Conservation (phyloP, 2,113 vertebrate genomes). For the Natator depressus region DNA sequence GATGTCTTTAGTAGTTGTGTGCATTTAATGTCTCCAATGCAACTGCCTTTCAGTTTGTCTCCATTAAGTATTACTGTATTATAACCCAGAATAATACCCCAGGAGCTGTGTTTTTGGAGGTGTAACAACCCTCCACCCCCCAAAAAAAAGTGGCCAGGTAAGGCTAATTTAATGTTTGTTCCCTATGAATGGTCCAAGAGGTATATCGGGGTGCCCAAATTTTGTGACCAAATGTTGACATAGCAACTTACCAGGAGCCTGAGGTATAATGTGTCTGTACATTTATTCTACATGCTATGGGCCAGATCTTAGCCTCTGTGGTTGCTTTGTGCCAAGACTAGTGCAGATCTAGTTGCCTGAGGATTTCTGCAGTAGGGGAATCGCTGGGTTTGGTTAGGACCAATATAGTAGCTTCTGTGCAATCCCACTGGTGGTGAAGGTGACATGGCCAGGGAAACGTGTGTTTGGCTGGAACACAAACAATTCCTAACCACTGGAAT, state of each 20-base stretch:
- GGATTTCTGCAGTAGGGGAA: background rate
- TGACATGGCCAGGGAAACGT: background rate
- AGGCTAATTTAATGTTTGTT: background rate
- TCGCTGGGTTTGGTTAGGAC: background rate
- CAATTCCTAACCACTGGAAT: background rate
- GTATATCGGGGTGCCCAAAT: background rate
- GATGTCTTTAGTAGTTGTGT: background rate
- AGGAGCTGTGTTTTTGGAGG: background rate
- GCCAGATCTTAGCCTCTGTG: background rate
- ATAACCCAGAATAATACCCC: background rate
- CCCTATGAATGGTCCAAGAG: background rate
- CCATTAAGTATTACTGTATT: background rate
- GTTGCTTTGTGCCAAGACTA: too few relatives aligned
- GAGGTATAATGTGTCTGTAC: background rate
- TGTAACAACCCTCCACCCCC: background rate
- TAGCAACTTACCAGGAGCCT: background rate
- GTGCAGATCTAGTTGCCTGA: background rate
- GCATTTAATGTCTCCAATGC: background rate
- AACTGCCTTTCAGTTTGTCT: background rate
- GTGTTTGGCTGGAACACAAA: background rate
- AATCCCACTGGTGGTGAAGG: background rate
- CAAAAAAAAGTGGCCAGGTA: background rate
- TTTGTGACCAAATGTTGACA: background rate
- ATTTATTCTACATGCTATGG: background rate
- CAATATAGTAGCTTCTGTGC: background rate